phyloP scores from a whole-genome alignment of 2,888 invertebrate species.

The Polia nebulosa region DNA sequence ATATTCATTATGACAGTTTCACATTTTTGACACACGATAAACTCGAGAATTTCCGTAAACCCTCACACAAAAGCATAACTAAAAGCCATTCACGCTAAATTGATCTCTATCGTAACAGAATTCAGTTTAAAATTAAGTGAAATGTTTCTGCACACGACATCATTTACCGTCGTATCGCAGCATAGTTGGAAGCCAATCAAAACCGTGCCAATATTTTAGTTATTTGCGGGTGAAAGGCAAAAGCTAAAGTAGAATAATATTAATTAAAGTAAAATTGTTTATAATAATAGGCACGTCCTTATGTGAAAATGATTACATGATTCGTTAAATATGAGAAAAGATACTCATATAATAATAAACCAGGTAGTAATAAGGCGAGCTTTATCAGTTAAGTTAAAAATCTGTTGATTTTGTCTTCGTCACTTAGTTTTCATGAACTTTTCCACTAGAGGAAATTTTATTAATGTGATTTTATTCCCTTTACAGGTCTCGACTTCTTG shows the following conservation, averaged over 20 bases:
- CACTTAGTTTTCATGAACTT: not conserved
- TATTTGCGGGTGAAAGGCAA: conserved; percentile 34
- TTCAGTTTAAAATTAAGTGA: conserved; percentile 26
- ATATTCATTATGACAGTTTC: conserved; percentile 27
- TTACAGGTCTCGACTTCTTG: conserved; percentile 94
- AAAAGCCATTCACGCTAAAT: conserved; percentile 15
- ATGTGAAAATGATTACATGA: conserved; percentile 50
- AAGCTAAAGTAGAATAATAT: conserved; percentile 20
- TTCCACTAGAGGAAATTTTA: not conserved
- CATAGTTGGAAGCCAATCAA: conserved; percentile 28
- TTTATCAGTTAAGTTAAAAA: conserved; percentile 72
- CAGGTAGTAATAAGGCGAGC: conserved; percentile 66
- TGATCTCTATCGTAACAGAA: not conserved
- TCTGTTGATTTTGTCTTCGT: not conserved
- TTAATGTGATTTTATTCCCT: conserved; percentile 45
- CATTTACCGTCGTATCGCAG: conserved; percentile 23
- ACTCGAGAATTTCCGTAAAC: conserved; percentile 9
- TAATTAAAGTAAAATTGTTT: conserved; percentile 30
- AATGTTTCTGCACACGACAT: conserved; percentile 14
- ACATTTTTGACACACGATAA: conserved; percentile 1
- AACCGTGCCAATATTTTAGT: conserved; percentile 50
- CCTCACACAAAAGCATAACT: conserved; percentile 4
- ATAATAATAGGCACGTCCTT: not conserved
- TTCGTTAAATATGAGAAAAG: conserved; percentile 52
- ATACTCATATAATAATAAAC: conserved; percentile 60